Evolutionary conservation across 2,113 vertebrate species (phyloP), one percentile per base, ranked within the genome.

Genomic region (Pollachius pollachius): DNA sequence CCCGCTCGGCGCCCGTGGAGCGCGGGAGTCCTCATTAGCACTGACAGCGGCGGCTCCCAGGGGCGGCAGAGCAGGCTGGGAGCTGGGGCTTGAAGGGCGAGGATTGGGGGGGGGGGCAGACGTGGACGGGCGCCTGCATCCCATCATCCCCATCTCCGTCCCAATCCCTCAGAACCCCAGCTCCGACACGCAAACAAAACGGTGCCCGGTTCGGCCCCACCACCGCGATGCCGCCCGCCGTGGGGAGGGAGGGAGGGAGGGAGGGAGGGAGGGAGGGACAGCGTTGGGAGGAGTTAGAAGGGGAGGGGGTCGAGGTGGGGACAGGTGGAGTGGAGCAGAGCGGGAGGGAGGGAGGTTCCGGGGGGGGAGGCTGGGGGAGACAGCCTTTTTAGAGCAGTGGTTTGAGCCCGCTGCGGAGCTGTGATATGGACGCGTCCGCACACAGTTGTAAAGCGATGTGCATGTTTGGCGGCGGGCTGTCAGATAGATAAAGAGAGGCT

Each of bases 21-120:
- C 1, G 34, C 9, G 68, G 71, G 57, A 65, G 56, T 5, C 67
- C 83, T 89, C 86, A 88, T 89, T 86, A 87, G 78, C 56, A 62
- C 15, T 89, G 85, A 86, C 86, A 85, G 88, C 85, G 84, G 76
- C 88, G 83, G 75, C 8, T 79, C 83, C 78, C 65, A 71, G 52
- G 65, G 85, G 74, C 12, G 15, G 58, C 54, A 69, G 52, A 57
- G 11, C 4, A 41, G 37, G 37, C 37, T 41, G 37, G 37, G 1
- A 41, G 68, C 69, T 67, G 62, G 12, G 75, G 74, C 76, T 56
- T 73, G 11, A 67, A 75, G 75, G 84, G 73, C 6, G 18, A 27
- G 69, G 71, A 75, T 69, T 78, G 67, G 70, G 69, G 69, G 3
- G 37, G 37, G 37, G 37, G 27, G n/a, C n/a, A n/a, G n/a, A n/a